A percentile compares a stretch with the other conserved stretches of the same genome.
Evolutionary conservation across 2,113 vertebrate genomes (phyloP).

Genomic region (Percina caprodes): DNA sequence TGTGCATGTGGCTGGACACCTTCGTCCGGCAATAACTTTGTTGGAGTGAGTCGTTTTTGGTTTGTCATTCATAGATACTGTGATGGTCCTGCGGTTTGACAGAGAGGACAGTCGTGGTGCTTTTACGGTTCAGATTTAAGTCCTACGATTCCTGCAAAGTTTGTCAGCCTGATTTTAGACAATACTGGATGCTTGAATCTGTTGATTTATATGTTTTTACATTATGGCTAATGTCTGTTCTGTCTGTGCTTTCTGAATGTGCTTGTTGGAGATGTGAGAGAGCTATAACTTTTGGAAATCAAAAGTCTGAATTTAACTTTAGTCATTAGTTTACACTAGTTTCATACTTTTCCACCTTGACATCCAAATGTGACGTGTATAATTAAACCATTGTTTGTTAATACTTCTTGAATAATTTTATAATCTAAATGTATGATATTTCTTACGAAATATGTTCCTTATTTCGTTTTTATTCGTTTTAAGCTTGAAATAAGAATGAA

Average conservation of each 20-base stretch:
- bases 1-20: too few relatives aligned
- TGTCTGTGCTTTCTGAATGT: neutral
- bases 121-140: neutral
- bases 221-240: neutral
- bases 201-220: neutral
- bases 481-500: conserved; percentile 37
- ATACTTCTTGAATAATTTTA: neutral
- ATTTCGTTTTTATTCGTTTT: neutral
- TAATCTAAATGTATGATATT: neutral
- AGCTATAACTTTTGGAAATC: neutral
- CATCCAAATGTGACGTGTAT: neutral
- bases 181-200: neutral
- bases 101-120: too few relatives aligned
- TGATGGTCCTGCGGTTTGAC: neutral
- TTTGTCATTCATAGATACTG: conserved; percentile 6
- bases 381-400: neutral
- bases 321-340: neutral
- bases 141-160: neutral
- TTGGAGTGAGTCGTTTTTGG: neutral
- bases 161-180: neutral
- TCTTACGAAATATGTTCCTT: neutral
- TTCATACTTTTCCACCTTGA: neutral
- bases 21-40: conserved; percentile 21
- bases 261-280: neutral
- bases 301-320: neutral